Percentiles rank a stretch among this genome's conserved stretches.
Conservation (phyloP, 2,113 vertebrate genomes). For the Macaca nemestrina region DNA sequence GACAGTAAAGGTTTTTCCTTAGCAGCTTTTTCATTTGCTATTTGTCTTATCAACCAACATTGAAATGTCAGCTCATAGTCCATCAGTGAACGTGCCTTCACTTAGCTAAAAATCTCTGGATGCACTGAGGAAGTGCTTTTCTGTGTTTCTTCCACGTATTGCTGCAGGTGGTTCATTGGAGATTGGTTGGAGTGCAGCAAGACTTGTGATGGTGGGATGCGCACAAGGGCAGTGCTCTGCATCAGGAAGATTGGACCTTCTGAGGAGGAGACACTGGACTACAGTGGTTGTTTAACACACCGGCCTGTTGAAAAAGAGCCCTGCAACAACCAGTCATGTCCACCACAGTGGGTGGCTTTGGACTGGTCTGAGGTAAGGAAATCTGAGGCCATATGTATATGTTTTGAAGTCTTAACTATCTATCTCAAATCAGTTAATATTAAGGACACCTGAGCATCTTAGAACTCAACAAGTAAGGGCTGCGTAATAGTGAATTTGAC, state of each 20-base stretch:
- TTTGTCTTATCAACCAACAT: neutral
- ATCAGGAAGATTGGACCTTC: constrained; percentile 93
- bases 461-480: neutral
- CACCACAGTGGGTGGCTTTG: constrained; percentile 96
- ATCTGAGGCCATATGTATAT: constrained; percentile 44
- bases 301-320: constrained; percentile 93
- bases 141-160: constrained; percentile 54
- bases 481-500: neutral
- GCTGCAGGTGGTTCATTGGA: constrained; percentile 95
- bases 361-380: constrained; percentile 97
- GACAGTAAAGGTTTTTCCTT: neutral
- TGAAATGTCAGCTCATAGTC: neutral
- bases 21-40: neutral
- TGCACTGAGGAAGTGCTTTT: constrained; percentile 45
- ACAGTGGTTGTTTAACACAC: constrained; percentile 94
- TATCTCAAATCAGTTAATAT: constrained; percentile 64
- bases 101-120: neutral
- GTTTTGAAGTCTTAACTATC: constrained; percentile 62
- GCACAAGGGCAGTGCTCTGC: constrained; percentile 93
- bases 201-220: constrained; percentile 94
- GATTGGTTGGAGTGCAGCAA: constrained; percentile 98
- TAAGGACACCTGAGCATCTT: constrained; percentile 53
- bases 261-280: constrained; percentile 95
- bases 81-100: neutral
- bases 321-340: constrained; percentile 98